phyloP scores from a whole-genome alignment of 2,113 vertebrate species.

The Oreotrochilus melanogaster region DNA sequence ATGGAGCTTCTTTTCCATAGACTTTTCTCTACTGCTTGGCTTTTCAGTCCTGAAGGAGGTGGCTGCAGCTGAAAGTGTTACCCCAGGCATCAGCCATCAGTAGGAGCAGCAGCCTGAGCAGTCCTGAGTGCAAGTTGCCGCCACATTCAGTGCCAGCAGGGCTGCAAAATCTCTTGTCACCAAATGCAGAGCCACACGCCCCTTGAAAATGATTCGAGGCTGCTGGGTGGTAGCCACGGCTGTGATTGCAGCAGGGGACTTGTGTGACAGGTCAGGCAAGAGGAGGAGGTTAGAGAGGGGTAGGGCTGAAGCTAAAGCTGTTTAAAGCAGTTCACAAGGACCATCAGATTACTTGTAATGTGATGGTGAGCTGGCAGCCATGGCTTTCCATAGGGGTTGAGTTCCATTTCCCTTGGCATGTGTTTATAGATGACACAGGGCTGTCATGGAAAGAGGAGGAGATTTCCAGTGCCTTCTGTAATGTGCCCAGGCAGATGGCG shows the following conservation, averaged over 20 bases:
- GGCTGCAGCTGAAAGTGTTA: not conserved
- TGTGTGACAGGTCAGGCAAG: accelerated
- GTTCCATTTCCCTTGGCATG: not conserved
- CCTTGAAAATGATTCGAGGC: not conserved
- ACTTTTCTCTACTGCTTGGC: not conserved
- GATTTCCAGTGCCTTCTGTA: not conserved
- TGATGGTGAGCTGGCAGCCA: not conserved
- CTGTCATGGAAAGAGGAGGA: not conserved
- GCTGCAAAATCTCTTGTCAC: not conserved
- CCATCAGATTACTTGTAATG: not conserved
- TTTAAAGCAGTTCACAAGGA: not conserved
- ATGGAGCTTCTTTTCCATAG: not conserved
- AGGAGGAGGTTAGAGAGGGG: not conserved
- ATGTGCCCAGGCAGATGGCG: not conserved
- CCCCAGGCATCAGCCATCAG: not conserved
- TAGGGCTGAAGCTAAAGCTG: not conserved
- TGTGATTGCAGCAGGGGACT: not conserved
- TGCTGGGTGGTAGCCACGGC: not conserved
- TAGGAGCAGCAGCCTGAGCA: not conserved
- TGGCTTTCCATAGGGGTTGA: not conserved
- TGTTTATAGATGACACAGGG: not conserved
- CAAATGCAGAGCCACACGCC: not conserved
- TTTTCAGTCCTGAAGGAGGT: not conserved
- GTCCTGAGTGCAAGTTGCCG: accelerated
- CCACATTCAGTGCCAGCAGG: not conserved